Base-by-base conservation (phyloP, 1,140 invertebrate species). In the Brachionus angularis region DNA sequence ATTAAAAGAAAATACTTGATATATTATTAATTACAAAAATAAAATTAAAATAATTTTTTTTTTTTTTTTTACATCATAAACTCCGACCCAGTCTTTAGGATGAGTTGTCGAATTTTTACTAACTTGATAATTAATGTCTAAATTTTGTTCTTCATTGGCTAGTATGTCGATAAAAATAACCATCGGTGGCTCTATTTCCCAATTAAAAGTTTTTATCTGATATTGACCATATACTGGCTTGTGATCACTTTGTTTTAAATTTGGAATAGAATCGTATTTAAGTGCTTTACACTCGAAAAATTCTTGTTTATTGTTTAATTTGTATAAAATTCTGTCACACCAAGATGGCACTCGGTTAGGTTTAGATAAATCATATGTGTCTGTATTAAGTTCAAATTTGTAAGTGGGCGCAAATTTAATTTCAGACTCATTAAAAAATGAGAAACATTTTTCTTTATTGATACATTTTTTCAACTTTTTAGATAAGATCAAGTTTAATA, bases 51-150 rank as follows among this genome's bases (percentile, higher is more conserved):
- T n/a, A n/a, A n/a, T n/a, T n/a, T n/a, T n/a, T n/a, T n/a, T n/a
- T n/a, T n/a, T n/a, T n/a, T n/a, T n/a, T n/a, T 31, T 67, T 50
- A 50, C 53, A 21, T 58, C 53, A 67, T 67, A 67, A 23, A 67
- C n/a, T 31, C 23, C 62, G 39, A 67, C 36, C 62, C 62, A 67
- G 29, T 67, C 62, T 8, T n/a, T 27, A 3, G 18, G 1, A 25
- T 34, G 25, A 18, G 62, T 67, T 2, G 42, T 46, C 16, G 18
- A 18, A n/a, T 29, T 18, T 47, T 67, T 36, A 18, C 18, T 47
- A 34, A 67, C 12, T 29, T 46, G 27, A 18, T 47, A 67, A 18
- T 21, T 67, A 12, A 67, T 67, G 33, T 47, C 42, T 5, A 67
- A 50, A 67, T 67, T 25, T 33, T 46, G 47, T 12, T 36, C 42